A percentile compares a stretch with the other conserved stretches of the same genome.
Conservation (phyloP, 1,140 invertebrate species). For the Apis mellifera region Amel_HAv3.1 CM009931.2:348501-349000, state of each 20-base stretch:
- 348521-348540: not conserved
- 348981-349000: no score
- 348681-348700: constrained; percentile 22
- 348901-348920: no score
- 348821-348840: not conserved
- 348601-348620: constrained; percentile 49
- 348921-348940: no score
- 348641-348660: constrained; percentile 54
- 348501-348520: constrained; percentile 51
- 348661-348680: constrained; percentile 32
- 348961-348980: no score
- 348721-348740: constrained; percentile 15
- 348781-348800: constrained; percentile 5
- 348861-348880: not conserved
- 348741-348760: constrained; percentile 13
- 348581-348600: constrained; percentile 6
- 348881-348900: no score
- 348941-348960: no score
- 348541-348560: constrained; percentile 51
- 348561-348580: no score
- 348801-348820: not conserved
- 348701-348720: not conserved
- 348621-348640: constrained; percentile 10
- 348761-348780: not conserved
- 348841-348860: not conserved